Evolutionary conservation across 2,888 invertebrate genomes (phyloP).

Genomic region (Myopa testacea): DNA sequence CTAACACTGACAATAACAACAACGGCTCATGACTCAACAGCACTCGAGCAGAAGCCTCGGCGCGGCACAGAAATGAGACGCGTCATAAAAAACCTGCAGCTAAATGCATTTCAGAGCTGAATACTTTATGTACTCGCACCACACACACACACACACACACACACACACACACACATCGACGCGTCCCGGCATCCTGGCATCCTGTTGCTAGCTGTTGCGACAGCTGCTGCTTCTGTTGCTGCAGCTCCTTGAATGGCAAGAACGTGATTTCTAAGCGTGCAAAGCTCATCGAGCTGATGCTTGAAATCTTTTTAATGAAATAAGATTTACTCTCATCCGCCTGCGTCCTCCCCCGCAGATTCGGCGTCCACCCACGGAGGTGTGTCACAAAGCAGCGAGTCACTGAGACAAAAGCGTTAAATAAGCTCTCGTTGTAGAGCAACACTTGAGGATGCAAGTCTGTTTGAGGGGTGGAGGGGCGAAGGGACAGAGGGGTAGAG

Average conservation of each 20-base stretch:
- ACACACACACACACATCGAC: neutral
- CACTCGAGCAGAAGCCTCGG: neutral
- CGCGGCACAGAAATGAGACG: constrained; percentile 5
- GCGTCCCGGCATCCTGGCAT: neutral
- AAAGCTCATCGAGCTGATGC: constrained; percentile 35
- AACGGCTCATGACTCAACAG: neutral
- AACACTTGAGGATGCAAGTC: constrained; percentile 6
- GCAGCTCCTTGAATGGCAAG: constrained; percentile 33
- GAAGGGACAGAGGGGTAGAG: neutral
- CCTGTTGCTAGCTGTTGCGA: constrained; percentile 8
- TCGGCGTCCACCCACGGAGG: neutral
- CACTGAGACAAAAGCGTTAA: constrained; percentile 34
- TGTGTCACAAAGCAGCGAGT: neutral
- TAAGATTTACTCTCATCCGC: constrained; percentile 19
- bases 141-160: neutral
- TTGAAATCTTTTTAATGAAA: constrained; percentile 39
- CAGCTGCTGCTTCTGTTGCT: constrained; percentile 26
- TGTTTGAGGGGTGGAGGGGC: neutral
- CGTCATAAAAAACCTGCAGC: constrained; percentile 33
- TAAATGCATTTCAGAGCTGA: constrained; percentile 31
- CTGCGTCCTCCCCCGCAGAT: neutral
- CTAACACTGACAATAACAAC: neutral
- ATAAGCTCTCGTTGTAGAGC: constrained; percentile 7
- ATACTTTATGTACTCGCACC: neutral
- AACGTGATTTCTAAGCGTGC: constrained; percentile 37